Percentiles rank a stretch among this genome's conserved stretches.
phyloP scores from a whole-genome alignment of 2,113 vertebrate species.

The Bubalus kerabau region DNA sequence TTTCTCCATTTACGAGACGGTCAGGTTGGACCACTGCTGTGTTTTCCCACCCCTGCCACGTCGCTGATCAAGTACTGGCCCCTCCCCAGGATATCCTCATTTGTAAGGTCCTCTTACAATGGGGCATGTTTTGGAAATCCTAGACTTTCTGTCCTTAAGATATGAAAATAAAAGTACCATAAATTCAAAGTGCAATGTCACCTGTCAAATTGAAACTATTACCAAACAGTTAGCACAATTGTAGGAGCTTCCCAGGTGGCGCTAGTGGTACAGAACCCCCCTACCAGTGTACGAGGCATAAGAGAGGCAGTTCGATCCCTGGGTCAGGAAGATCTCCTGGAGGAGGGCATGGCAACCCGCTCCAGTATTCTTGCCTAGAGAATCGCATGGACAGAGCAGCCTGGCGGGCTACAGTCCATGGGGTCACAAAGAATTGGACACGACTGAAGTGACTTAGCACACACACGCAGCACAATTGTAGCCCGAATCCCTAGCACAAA shows the following conservation, averaged over 20 bases:
- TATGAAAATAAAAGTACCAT: neutral
- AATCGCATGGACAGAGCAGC: neutral
- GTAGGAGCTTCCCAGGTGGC: neutral
- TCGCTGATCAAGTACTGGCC: neutral
- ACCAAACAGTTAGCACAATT: neutral
- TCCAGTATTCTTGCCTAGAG: neutral
- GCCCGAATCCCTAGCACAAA: fast-evolving
- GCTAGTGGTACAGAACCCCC: neutral
- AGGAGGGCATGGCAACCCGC: neutral
- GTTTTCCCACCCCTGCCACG: neutral
- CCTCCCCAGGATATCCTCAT: fast-evolving
- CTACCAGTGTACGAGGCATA: neutral
- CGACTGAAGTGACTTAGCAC: neutral
- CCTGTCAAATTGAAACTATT: neutral
- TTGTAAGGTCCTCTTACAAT: neutral
- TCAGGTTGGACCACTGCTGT: fast-evolving
- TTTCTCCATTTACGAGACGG: neutral
- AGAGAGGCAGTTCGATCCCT: neutral
- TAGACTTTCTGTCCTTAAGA: neutral
- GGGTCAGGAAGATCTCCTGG: neutral
- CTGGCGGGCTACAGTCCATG: neutral
- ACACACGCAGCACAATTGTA: neutral
- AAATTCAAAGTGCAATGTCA: neutral
- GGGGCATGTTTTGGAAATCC: neutral
- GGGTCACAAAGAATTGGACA: neutral